phyloP scores from a whole-genome alignment of 2,888 invertebrate genomes.

The Sturmia bella region DNA sequence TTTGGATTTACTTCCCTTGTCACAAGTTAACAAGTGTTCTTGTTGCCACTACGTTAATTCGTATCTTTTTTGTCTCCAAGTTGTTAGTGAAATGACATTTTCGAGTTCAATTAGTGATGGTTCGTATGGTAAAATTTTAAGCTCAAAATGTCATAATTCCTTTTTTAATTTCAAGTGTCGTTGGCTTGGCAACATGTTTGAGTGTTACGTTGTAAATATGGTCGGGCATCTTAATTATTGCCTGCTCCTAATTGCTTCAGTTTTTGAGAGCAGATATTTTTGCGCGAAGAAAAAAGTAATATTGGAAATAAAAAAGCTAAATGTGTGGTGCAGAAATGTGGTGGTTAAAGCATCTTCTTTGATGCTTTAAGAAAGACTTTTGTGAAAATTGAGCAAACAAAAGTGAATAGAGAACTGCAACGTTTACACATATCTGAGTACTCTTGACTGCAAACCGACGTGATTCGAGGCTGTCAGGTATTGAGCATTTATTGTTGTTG shows the following conservation, averaged over 20 bases:
- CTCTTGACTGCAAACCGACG: too few species aligned
- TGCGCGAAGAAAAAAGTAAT: too few species aligned
- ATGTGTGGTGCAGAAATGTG: too few species aligned
- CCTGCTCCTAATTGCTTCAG: conserved; percentile 19
- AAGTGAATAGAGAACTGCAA: too few species aligned
- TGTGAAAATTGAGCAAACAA: too few species aligned
- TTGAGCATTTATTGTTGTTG: too few species aligned
- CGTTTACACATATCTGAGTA: too few species aligned
- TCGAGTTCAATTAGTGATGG: conserved; percentile 47
- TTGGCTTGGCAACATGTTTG: conserved; percentile 8
- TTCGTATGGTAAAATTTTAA: conserved; percentile 41
- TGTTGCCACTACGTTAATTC: conserved; percentile 28
- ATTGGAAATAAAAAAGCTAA: too few species aligned
- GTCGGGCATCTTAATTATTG: neutral
- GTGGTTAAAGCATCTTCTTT: too few species aligned
- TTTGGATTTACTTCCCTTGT: conserved; percentile 26
- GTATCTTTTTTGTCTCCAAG: neutral
- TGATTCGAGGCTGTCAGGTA: too few species aligned
- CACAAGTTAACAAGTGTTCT: conserved; percentile 29
- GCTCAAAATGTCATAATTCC: conserved; percentile 33
- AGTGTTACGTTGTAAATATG: neutral
- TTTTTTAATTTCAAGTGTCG: conserved; percentile 23
- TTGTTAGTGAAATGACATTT: conserved; percentile 39
- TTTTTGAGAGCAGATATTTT: neutral
- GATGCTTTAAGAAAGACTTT: too few species aligned